Evolutionary conservation across 2,888 invertebrate genomes (phyloP), one percentile per base, ranked within the genome.

Genomic region (Drosophila vallismaia): DNA sequence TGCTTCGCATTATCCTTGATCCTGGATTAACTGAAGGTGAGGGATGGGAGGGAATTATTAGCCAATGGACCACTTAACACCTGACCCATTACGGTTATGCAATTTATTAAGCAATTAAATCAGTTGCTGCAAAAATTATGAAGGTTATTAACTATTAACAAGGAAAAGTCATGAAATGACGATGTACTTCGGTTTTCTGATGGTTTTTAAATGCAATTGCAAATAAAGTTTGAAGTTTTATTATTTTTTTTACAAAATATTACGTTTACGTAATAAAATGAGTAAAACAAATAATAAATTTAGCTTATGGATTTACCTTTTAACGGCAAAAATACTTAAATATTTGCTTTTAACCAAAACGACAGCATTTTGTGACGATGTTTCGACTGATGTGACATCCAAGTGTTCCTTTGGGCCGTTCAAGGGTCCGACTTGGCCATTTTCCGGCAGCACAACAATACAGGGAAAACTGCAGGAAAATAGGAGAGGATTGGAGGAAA

Each of bases 351-450:
- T 8, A 14, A 19, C 8, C 12, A 10, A 14, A 19, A 8, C 14
- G 14, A 19, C 14, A 19, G 19, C 19, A 2, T 14, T 14, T 12
- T 14, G 40, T 14, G 14, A 12, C 50, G 74, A 70, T 77, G 70
- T 60, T 6, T 28, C 14, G 40, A 44, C 46, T 66, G 62, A 76
- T 81, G 73, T 81, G 73, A 59, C 57, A 76, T 49, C 69, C 71
- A 67, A 74, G 76, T 62, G 60, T 53, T 33, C 48, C 74, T 66
- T 56, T 64, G 62, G 77, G 56, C 59, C 79, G 68, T 71, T 79
- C 57, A 71, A 63, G 70, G 29, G n/a, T 49, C 63, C 53, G 57
- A 52, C 44, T 44, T 66, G 9, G 24, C 44, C 73, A 67, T 52
- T 81, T 46, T 9, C 24, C 26, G 46, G 29, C 42, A 29, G 31